A percentile compares a stretch with the other conserved stretches of the same genome.
phyloP scores from a whole-genome alignment of 2,888 invertebrate genomes.

The Drosophila yooni region DNA sequence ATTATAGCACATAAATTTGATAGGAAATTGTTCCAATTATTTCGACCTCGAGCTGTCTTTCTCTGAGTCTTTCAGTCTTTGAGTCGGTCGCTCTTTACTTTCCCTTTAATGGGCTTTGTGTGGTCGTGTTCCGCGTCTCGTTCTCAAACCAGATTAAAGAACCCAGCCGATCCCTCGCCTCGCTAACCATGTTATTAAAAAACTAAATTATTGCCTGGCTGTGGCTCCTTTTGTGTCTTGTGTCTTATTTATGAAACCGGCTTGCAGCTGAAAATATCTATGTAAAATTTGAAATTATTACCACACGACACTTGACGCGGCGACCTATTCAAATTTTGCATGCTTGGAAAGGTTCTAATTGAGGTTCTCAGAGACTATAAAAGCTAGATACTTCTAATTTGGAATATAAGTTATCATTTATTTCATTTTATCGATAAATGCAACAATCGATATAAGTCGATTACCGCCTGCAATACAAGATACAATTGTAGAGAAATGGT shows the following conservation, averaged over 20 bases:
- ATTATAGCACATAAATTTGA: constrained; percentile 80
- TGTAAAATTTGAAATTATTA: constrained; percentile 41
- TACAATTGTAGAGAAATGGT: too few relatives aligned
- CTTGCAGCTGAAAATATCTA: constrained; percentile 58
- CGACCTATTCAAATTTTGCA: constrained; percentile 28
- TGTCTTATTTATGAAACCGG: constrained; percentile 60
- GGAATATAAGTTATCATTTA: not conserved
- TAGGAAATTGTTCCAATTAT: constrained; percentile 81
- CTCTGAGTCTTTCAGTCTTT: not conserved
- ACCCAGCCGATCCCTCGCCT: constrained; percentile 50
- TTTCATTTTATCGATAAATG: not conserved
- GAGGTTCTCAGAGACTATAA: not conserved
- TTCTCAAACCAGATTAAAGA: constrained; percentile 75
- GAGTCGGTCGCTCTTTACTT: constrained; percentile 32
- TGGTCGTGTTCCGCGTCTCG: constrained; percentile 72
- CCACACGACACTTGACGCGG: constrained; percentile 7
- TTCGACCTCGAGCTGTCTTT: constrained; percentile 49
- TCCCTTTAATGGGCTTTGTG: constrained; percentile 76
- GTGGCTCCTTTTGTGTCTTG: constrained; percentile 29
- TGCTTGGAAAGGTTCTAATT: not conserved
- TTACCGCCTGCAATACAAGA: too few relatives aligned
- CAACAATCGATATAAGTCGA: too few relatives aligned
- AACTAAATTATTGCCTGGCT: constrained; percentile 52
- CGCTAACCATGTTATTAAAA: constrained; percentile 66
- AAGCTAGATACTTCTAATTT: not conserved